Conservation (phyloP, 2,888 invertebrate genomes). For the Calameuta filiformis region DNA sequence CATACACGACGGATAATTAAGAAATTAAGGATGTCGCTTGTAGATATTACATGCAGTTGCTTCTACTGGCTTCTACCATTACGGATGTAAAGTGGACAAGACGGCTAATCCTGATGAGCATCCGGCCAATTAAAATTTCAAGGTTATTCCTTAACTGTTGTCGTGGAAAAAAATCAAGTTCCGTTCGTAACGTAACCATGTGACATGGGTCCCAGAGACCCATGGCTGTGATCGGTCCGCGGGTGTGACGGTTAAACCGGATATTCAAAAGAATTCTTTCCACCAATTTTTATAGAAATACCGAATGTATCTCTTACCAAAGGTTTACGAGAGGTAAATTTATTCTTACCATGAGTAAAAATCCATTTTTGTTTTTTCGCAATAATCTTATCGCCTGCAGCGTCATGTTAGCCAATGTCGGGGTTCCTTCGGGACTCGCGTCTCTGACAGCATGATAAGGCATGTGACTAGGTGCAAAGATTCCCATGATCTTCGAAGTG, state of each 20-base stretch:
- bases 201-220: no score
- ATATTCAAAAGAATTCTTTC: neutral
- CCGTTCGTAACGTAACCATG: no score
- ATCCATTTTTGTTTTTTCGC: slow-evolving; percentile 67
- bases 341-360: slow-evolving; percentile 67
- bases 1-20: slow-evolving; percentile 31
- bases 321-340: neutral
- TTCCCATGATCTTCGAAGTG: slow-evolving; percentile 68
- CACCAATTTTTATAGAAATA: neutral
- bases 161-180: no score
- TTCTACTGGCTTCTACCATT: slow-evolving; percentile 29
- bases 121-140: slow-evolving; percentile 30
- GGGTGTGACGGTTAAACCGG: neutral
- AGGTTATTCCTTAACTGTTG: neutral
- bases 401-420: slow-evolving; percentile 72
- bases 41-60: slow-evolving; percentile 37
- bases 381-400: slow-evolving; percentile 70
- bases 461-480: slow-evolving; percentile 71
- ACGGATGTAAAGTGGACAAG: slow-evolving; percentile 23
- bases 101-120: slow-evolving; percentile 36
- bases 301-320: neutral
- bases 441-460: slow-evolving; percentile 69
- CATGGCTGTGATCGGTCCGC: no score
- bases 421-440: slow-evolving; percentile 62
- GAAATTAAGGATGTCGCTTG: slow-evolving; percentile 35